A percentile compares a stretch with the other conserved stretches of the same genome.
These are phyloP conservation scores for Synergus umbraculus DNA, from an alignment of 2,888 invertebrate genomes.

Conservation along the genomic window DNA sequence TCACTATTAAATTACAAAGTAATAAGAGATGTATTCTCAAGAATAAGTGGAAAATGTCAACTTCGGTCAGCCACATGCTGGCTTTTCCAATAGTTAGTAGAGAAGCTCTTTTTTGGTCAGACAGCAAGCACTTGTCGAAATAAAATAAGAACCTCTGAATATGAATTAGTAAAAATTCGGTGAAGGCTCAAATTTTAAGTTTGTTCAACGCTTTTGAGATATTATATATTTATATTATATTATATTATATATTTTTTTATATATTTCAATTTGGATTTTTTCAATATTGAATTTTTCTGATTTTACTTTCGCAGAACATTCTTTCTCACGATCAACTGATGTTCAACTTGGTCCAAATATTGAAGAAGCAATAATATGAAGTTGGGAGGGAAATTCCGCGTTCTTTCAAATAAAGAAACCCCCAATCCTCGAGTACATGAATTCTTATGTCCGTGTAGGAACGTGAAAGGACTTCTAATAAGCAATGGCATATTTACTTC, in stretches of 20 bases:
- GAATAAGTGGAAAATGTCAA: neutral
- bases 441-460: constrained; percentile 4
- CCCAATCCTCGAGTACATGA: constrained; percentile 26
- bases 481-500: constrained; percentile 29
- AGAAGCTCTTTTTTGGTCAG: neutral
- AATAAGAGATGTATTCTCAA: neutral
- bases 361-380: constrained; percentile 12
- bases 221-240: too few species aligned
- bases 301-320: neutral
- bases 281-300: neutral
- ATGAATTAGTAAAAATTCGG: too few species aligned
- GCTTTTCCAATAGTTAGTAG: neutral
- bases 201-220: neutral
- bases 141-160: too few species aligned
- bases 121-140: neutral
- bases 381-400: constrained; percentile 2
- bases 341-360: neutral
- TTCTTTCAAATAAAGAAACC: constrained; percentile 14
- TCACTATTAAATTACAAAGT: neutral
- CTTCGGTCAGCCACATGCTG: neutral
- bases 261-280: neutral
- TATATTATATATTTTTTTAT: too few species aligned
- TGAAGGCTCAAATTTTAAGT: too few species aligned
- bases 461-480: constrained; percentile 3
- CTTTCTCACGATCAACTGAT: neutral